phyloP scores from a whole-genome alignment of 1,140 invertebrate species.

The Ceratosolen solmsi region DNA sequence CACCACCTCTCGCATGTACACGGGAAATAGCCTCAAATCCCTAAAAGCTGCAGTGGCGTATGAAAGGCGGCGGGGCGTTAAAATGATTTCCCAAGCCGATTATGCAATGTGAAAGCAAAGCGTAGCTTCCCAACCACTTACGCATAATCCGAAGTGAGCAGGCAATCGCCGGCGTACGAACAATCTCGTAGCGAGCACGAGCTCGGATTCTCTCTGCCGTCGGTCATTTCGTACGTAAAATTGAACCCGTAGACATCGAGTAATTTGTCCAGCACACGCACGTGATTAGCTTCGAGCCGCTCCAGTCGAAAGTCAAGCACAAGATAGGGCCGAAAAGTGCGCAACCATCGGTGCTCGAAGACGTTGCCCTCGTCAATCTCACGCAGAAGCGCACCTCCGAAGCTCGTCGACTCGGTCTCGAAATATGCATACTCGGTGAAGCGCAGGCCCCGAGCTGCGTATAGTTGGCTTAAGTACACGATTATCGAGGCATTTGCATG shows the following conservation, averaged over 20 bases:
- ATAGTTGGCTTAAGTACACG: constrained; percentile 91
- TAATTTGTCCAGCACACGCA: constrained; percentile 85
- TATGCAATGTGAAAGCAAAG: not conserved
- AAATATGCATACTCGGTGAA: constrained; percentile 90
- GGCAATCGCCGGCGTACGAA: constrained; percentile 88
- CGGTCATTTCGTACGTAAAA: constrained; percentile 88
- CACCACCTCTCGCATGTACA: no score
- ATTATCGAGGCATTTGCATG: constrained; percentile 79
- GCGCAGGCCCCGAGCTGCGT: constrained; percentile 84
- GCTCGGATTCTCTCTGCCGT: constrained; percentile 72
- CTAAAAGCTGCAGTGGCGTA: no score
- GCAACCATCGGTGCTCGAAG: constrained; percentile 79
- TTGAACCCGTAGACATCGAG: constrained; percentile 93
- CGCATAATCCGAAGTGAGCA: constrained; percentile 79
- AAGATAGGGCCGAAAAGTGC: constrained; percentile 82
- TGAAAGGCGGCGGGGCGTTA: not conserved
- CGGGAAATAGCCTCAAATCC: no score
- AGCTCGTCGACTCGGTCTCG: constrained; percentile 79
- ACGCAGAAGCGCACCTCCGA: constrained; percentile 76
- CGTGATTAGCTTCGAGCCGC: constrained; percentile 85
- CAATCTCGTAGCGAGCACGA: constrained; percentile 86
- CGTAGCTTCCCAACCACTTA: constrained; percentile 70
- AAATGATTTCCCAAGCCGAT: not conserved
- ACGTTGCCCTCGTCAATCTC: constrained; percentile 82
- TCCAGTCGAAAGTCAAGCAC: constrained; percentile 85